Percentiles rank a stretch among this genome's conserved stretches.
Evolutionary conservation across 2,888 invertebrate genomes (phyloP).

Genomic region (Amiota mariae): DNA sequence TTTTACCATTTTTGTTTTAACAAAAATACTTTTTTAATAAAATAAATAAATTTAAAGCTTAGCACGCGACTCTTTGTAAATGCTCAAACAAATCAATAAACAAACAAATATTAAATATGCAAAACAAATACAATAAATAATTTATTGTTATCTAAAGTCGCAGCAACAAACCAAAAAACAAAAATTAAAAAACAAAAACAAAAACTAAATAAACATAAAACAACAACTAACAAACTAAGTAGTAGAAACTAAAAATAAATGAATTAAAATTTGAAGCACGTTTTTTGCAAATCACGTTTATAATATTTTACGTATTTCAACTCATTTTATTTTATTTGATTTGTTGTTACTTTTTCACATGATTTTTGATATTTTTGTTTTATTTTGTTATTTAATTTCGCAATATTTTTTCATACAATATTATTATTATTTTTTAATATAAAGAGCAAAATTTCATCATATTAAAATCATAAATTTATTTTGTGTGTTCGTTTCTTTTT

Average conservation of each 20-base stretch:
- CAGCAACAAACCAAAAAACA: constrained; percentile 35
- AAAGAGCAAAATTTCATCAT: not conserved
- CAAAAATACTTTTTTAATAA: not conserved
- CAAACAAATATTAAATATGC: constrained; percentile 19
- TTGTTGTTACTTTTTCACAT: not conserved
- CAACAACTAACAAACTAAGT: constrained; percentile 1
- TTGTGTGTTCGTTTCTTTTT: no score
- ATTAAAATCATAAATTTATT: no score
- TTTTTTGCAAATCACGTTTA: constrained; percentile 60
- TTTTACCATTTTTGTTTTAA: not conserved
- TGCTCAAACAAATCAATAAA: not conserved
- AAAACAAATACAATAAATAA: constrained; percentile 42
- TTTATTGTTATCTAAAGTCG: constrained; percentile 24
- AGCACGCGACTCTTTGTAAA: constrained; percentile 1
- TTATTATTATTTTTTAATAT: constrained; percentile 9
- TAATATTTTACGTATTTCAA: constrained; percentile 34
- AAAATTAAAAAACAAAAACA: constrained; percentile 26
- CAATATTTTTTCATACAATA: constrained; percentile 34
- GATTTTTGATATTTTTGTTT: constrained; percentile 37
- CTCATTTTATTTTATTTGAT: constrained; percentile 22
- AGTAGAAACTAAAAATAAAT: constrained; percentile 22
- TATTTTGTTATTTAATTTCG: constrained; percentile 32
- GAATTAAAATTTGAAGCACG: constrained; percentile 57
- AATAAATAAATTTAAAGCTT: constrained; percentile 10
- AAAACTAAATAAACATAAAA: constrained; percentile 14